A percentile compares a stretch with the other conserved stretches of the same genome.
phyloP scores from a whole-genome alignment of 2,888 invertebrate genomes.

The Ametastegia equiseti region DNA sequence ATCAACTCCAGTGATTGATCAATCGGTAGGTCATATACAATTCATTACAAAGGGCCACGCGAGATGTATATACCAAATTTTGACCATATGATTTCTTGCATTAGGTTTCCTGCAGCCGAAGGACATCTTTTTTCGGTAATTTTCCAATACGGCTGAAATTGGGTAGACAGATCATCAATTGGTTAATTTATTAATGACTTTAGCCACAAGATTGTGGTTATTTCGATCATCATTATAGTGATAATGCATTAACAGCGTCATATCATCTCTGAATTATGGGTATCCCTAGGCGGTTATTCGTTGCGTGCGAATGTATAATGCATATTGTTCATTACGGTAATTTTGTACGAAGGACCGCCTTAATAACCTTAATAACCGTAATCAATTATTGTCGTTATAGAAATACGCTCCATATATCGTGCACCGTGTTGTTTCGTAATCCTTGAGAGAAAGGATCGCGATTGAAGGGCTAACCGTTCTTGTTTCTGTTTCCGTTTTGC shows the following conservation, averaged over 20 bases:
- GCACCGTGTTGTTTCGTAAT: conserved; percentile 19
- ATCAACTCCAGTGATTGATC: no score
- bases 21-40: no score
- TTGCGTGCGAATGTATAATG: conserved; percentile 54
- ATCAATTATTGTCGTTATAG: conserved; percentile 52
- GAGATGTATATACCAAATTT: neutral
- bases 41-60: neutral
- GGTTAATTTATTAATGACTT: conserved; percentile 44
- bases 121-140: neutral
- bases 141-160: neutral
- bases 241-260: conserved; percentile 55
- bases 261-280: conserved; percentile 52
- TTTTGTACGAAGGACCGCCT: conserved; percentile 53
- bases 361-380: conserved; percentile 53
- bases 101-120: neutral
- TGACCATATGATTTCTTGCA: neutral
- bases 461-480: neutral
- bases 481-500: neutral
- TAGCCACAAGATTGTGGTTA: neutral
- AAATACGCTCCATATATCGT: conserved; percentile 41
- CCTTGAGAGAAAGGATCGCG: conserved; percentile 8
- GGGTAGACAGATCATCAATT: conserved; percentile 56
- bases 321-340: conserved; percentile 58
- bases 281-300: conserved; percentile 56
- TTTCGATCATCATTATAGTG: conserved; percentile 51